Base-by-base conservation (phyloP, 2,888 invertebrate species). In the Lamellibrachia satsuma region DNA sequence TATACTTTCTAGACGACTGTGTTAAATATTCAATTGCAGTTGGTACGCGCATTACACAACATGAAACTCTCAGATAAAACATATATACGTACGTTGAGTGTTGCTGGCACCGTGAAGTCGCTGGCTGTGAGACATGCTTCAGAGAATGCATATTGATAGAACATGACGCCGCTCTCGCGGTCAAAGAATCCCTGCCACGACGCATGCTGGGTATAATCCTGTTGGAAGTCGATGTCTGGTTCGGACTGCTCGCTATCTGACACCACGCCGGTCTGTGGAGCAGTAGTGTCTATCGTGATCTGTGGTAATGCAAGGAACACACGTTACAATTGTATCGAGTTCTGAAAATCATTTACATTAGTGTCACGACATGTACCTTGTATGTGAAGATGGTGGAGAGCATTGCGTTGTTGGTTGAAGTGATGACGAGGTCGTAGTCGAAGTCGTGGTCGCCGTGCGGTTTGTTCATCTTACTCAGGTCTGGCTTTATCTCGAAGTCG, bases 121-220 rank as follows among this genome's bases (percentile, higher is more conserved):
- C 75, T 75, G 15, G 22, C n/a, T n/a, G 22, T 90, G 11, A 94
- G 57, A 92, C 95, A 95, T 7, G 39, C n/a, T 8, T 92, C 93
- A 6, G 92, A 92, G 91, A 94, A 94, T 8, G 93, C 94, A 92
- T 95, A 95, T 90, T 94, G 93, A 90, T 95, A 95, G 92, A 94
- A 94, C 92, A 92, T 92, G 9, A 95, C 94, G 8, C 95, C 94
- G 93, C 95, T 95, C 93, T 95, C 95, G 91, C 94, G 94, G 93
- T 95, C 95, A 93, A 95, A 95, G 93, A 95, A 95, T 1, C 94
- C 95, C 90, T 94, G 93, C 95, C 95, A 95, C 92, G 95, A 93
- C 0, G 94, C 94, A n/a, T 93, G 91, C 3, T 95, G 92, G 22
- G 55, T 91, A 7, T 91, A 52, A 57, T 93, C 92, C 92, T 93